These are phyloP conservation scores for Anthrax anthrax DNA, from an alignment of 2,888 invertebrate genomes.

Conservation along the genomic window DNA sequence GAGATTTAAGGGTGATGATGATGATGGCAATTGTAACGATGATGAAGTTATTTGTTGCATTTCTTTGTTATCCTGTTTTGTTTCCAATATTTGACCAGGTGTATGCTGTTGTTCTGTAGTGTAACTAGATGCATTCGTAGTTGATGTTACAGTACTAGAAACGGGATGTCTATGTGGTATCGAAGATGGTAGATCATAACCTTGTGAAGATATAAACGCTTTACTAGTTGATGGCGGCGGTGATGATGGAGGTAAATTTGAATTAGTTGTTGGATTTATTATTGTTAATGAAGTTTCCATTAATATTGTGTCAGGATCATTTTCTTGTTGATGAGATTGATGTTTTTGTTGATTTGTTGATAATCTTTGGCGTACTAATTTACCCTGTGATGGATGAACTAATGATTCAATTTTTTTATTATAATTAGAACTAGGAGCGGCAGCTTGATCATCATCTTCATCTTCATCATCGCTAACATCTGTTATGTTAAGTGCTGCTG, in stretches of 20 bases:
- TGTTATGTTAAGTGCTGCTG: slow-evolving; percentile 24
- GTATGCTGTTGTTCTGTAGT: slow-evolving; percentile 1
- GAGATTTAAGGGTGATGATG: slow-evolving; percentile 7
- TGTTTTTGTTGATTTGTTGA: slow-evolving; percentile 25
- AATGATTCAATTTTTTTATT: slow-evolving; percentile 1
- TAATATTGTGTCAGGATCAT: slow-evolving; percentile 20
- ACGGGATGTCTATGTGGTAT: slow-evolving; percentile 19
- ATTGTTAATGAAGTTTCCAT: slow-evolving; percentile 32
- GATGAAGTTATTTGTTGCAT: slow-evolving; percentile 20
- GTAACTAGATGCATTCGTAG: not conserved
- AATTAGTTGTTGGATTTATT: slow-evolving; percentile 15
- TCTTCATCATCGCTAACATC: slow-evolving; percentile 29
- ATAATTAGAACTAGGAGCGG: slow-evolving; percentile 1
- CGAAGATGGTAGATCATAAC: slow-evolving; percentile 24
- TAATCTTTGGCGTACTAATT: slow-evolving; percentile 28
- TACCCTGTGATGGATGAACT: slow-evolving; percentile 18
- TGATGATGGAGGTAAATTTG: slow-evolving; percentile 15
- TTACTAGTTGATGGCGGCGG: slow-evolving; percentile 17
- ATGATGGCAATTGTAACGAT: slow-evolving; percentile 11
- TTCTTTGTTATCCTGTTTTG: slow-evolving; percentile 11
- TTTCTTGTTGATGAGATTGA: slow-evolving; percentile 14
- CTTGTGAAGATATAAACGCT: slow-evolving; percentile 2
- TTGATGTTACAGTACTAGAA: not conserved
- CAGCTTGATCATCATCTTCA: slow-evolving; percentile 12
- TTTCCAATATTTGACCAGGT: slow-evolving; percentile 8